Conservation (phyloP, 1,140 invertebrate genomes). For the Euschistus heros region DNA sequence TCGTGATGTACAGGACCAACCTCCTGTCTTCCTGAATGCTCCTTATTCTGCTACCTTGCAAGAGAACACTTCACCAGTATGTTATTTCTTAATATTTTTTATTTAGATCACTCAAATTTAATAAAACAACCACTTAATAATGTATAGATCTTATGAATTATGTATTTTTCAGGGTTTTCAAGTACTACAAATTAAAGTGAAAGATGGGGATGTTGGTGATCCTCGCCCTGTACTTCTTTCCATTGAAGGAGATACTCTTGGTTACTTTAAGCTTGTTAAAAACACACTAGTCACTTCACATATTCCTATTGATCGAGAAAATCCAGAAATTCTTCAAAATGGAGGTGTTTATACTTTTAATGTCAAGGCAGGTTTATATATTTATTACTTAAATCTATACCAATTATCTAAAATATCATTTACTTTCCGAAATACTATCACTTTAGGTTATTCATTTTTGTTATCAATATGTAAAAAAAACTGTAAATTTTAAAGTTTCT, state of each 20-base stretch:
- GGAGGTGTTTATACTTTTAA: slow-evolving; percentile 67
- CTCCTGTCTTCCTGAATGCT: slow-evolving; percentile 63
- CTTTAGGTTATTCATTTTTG: too few relatives aligned
- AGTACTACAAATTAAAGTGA: slow-evolving; percentile 55
- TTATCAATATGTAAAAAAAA: too few relatives aligned
- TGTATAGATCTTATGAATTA: too few relatives aligned
- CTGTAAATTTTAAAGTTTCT: too few relatives aligned
- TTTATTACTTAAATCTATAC: too few relatives aligned
- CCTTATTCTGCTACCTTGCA: slow-evolving; percentile 63
- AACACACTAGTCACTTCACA: slow-evolving; percentile 42
- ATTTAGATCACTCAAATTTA: neutral
- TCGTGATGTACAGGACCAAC: slow-evolving; percentile 68
- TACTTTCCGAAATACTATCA: too few relatives aligned
- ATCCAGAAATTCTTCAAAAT: slow-evolving; percentile 56
- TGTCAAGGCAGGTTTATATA: slow-evolving; percentile 41
- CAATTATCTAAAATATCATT: too few relatives aligned
- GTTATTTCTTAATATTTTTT: slow-evolving; percentile 20
- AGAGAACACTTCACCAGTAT: slow-evolving; percentile 55
- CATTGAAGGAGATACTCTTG: slow-evolving; percentile 53
- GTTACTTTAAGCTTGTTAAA: slow-evolving; percentile 52
- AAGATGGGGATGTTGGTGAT: slow-evolving; percentile 65
- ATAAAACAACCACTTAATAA: neutral
- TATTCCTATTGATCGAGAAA: slow-evolving; percentile 58
- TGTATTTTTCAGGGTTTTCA: slow-evolving; percentile 35
- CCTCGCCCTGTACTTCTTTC: slow-evolving; percentile 51